Evolutionary conservation across 2,888 invertebrate genomes (phyloP).

Genomic region (Sthenelais limicola): DNA sequence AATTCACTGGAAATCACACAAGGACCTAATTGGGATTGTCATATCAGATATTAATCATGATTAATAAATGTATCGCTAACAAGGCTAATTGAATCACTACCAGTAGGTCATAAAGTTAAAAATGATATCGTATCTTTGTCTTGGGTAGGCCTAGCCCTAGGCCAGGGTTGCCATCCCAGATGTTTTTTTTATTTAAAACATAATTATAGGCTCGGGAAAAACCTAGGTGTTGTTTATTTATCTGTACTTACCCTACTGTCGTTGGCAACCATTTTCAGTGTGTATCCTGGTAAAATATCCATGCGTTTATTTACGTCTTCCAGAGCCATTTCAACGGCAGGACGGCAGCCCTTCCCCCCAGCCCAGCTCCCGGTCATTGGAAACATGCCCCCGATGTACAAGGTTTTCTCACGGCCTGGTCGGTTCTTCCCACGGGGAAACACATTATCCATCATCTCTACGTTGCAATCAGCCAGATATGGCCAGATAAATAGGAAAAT

Average conservation of each 20-base stretch:
- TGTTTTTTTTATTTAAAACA: too few relatives aligned
- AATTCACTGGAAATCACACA: too few relatives aligned
- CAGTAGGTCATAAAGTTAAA: too few relatives aligned
- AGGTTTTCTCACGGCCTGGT: constrained; percentile 33
- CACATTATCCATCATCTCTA: constrained; percentile 4
- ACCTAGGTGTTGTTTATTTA: too few relatives aligned
- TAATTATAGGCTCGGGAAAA: too few relatives aligned
- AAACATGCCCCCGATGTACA: constrained; percentile 88
- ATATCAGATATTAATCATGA: too few relatives aligned
- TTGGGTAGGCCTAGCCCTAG: too few relatives aligned
- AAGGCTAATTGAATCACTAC: too few relatives aligned
- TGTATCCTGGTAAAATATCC: constrained; percentile 92
- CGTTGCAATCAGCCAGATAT: background rate
- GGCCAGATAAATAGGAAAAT: background rate
- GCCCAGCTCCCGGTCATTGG: constrained; percentile 99
- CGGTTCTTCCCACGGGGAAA: constrained; percentile 12
- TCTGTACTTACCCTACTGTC: constrained; percentile 93
- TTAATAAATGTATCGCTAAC: too few relatives aligned
- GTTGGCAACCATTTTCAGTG: constrained; percentile 91
- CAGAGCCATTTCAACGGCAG: constrained; percentile 95
- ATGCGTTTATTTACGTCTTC: constrained; percentile 93
- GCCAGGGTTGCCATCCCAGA: too few relatives aligned
- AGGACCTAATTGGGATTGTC: too few relatives aligned
- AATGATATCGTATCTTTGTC: too few relatives aligned
- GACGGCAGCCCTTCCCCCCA: constrained; percentile 98